Evolutionary conservation across 2,113 vertebrate genomes (phyloP).

Genomic region (Numenius arquata): DNA sequence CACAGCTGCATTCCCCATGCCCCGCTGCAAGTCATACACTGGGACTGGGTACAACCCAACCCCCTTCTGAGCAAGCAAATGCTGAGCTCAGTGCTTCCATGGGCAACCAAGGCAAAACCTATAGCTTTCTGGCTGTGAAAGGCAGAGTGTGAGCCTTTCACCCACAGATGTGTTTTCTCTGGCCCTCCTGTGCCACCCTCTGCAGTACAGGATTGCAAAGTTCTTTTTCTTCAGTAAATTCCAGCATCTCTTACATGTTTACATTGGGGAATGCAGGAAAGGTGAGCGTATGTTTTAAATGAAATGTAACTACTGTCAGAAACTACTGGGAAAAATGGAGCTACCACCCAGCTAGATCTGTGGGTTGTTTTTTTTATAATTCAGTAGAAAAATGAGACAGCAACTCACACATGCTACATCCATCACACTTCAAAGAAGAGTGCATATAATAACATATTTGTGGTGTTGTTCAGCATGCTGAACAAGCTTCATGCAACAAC

Average conservation of each 20-base stretch:
- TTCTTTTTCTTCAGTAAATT: slow-evolving; percentile 33
- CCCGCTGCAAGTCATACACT: fast-evolving
- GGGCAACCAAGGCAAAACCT: not conserved
- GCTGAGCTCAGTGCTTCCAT: not conserved
- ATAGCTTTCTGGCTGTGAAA: slow-evolving; percentile 10
- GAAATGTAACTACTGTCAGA: slow-evolving; percentile 55
- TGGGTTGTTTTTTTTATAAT: slow-evolving; percentile 23
- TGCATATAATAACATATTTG: not conserved
- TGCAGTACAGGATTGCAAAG: not conserved
- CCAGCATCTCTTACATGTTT: slow-evolving; percentile 38
- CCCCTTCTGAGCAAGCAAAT: not conserved
- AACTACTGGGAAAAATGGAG: slow-evolving; percentile 44
- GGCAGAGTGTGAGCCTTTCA: not conserved
- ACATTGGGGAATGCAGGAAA: slow-evolving; percentile 34
- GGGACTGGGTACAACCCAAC: not conserved
- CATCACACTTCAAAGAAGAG: slow-evolving; percentile 41
- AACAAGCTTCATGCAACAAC: slow-evolving; percentile 35
- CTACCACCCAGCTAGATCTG: slow-evolving; percentile 44
- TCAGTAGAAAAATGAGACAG: slow-evolving; percentile 52
- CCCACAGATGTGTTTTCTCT: slow-evolving; percentile 34
- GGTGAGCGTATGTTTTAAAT: slow-evolving; percentile 54
- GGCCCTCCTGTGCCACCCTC: not conserved
- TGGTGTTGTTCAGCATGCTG: slow-evolving; percentile 27
- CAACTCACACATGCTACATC: slow-evolving; percentile 38
- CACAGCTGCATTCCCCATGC: not conserved